phyloP scores from a whole-genome alignment of 2,113 vertebrate species.

The Lampris incognitus region DNA sequence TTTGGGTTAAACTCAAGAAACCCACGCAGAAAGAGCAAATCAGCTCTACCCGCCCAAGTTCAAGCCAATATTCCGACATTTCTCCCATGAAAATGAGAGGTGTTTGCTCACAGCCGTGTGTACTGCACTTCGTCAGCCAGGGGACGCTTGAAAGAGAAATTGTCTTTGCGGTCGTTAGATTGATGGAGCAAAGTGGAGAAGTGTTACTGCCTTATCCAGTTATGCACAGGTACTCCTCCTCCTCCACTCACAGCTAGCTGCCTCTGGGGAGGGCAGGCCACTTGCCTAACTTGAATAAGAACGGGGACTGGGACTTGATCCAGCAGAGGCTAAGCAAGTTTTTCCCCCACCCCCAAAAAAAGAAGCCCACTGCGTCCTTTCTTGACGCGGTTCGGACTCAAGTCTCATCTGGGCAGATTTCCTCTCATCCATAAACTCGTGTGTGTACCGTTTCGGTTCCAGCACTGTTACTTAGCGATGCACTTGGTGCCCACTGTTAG shows the following conservation, averaged over 20 bases:
- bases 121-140: constrained; percentile 18
- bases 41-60: constrained; percentile 43
- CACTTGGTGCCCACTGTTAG: not conserved
- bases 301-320: constrained; percentile 18
- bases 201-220: constrained; percentile 41
- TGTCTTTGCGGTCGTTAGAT: not conserved
- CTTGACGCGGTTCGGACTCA: not conserved
- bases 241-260: not conserved
- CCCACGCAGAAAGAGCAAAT: constrained; percentile 59
- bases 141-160: not conserved
- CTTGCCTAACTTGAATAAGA: constrained; percentile 40
- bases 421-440: constrained; percentile 26
- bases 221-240: constrained; percentile 24
- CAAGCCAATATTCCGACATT: constrained; percentile 48
- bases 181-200: not conserved
- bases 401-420: not conserved
- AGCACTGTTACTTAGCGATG: constrained; percentile 27
- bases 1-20: constrained; percentile 68
- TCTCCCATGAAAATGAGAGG: constrained; percentile 53
- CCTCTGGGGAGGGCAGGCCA: constrained; percentile 34
- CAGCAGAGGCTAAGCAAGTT: constrained; percentile 10
- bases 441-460: constrained; percentile 23
- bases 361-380: not conserved
- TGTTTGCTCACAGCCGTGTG: constrained; percentile 30
- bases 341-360: not conserved